Evolutionary conservation across 1,140 invertebrate genomes (phyloP), one percentile per base, ranked within the genome.

Genomic region (Papilio polytes): DNA sequence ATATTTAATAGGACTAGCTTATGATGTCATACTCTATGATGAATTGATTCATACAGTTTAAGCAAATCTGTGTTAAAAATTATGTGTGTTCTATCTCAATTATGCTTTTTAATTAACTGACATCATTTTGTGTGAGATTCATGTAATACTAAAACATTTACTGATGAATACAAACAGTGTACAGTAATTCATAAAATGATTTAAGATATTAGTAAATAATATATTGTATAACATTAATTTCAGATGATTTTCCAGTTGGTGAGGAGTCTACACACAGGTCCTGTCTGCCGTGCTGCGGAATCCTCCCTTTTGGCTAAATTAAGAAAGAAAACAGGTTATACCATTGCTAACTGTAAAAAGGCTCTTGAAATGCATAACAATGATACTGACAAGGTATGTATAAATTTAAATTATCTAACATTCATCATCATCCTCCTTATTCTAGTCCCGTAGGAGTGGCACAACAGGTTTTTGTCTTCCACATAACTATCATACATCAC

Each of bases 261-360:
- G 26, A 84, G 94, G 41, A 89, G 86, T 44, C 84, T 96, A 6
- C 95, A 96, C 84, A 91, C 90, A 31, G 91, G 91, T 72, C 90
- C 91, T 48, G 81, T 89, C 2, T 88, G 91, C 89, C 87, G 95
- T 86, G 95, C 96, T 87, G 91, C 91, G 72, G 91, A 96, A 74
- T 97, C 97, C 84, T 97, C 96, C 12, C 89, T 96, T 3, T 94
- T 99, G 22, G 97, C 97, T 20, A 97, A 97, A 88, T 95, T 99
- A 22, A 95, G 99, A 48, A 99, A 99, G 91, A 98, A 97, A 89
- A 99, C 99, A 46, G 99, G 99, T 18, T 99, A 98, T 90, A 97
- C 98, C n/a, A 98, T 99, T 93, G 94, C 97, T 18, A 99, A 99
- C 92, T 99, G 99, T 91, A 99, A 98, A 91, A 99, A 99, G 92